These are phyloP conservation scores for Aphelenchoides avenae DNA, from an alignment of 1,140 invertebrate species.

Conservation along the genomic window DNA sequence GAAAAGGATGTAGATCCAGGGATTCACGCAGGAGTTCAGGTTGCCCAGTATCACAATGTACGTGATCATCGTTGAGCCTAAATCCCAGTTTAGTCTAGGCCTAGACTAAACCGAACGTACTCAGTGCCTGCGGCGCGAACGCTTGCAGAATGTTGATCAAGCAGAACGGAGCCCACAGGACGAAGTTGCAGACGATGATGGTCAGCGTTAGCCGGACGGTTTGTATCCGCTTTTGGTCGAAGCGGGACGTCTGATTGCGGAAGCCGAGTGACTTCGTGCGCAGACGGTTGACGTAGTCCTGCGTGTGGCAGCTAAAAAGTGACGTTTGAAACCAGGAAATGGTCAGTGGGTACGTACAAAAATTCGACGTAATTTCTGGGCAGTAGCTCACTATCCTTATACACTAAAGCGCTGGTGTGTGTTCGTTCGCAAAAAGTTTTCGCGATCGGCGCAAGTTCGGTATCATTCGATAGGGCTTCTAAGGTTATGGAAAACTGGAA, in stretches of 20 bases:
- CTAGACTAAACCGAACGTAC: too few species aligned
- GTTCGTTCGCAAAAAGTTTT: too few species aligned
- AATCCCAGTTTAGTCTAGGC: too few species aligned
- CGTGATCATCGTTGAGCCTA: constrained; percentile 68
- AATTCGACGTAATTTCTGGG: too few species aligned
- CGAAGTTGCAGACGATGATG: constrained; percentile 71
- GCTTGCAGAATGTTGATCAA: constrained; percentile 62
- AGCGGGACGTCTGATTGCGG: constrained; percentile 46
- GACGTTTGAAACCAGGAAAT: too few species aligned
- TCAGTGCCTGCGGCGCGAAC: constrained; percentile 40
- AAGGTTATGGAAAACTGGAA: too few species aligned
- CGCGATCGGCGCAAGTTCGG: too few species aligned
- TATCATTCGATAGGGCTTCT: too few species aligned
- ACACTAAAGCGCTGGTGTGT: too few species aligned
- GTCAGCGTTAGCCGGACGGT: constrained; percentile 73
- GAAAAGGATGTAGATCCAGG: too few species aligned
- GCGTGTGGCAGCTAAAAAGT: constrained; percentile 32
- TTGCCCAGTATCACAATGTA: constrained; percentile 68
- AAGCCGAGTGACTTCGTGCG: constrained; percentile 44
- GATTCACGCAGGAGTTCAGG: constrained; percentile 74
- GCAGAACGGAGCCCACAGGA: constrained; percentile 69
- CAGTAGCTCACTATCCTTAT: too few species aligned
- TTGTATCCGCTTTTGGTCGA: constrained; percentile 63
- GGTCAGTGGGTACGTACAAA: too few species aligned
- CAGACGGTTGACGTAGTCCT: constrained; percentile 45